Percentiles rank a stretch among this genome's conserved stretches.
Evolutionary conservation across 2,797 vertebrate species (phyloP).

Genomic region (Syngnathus rostellatus): DNA sequence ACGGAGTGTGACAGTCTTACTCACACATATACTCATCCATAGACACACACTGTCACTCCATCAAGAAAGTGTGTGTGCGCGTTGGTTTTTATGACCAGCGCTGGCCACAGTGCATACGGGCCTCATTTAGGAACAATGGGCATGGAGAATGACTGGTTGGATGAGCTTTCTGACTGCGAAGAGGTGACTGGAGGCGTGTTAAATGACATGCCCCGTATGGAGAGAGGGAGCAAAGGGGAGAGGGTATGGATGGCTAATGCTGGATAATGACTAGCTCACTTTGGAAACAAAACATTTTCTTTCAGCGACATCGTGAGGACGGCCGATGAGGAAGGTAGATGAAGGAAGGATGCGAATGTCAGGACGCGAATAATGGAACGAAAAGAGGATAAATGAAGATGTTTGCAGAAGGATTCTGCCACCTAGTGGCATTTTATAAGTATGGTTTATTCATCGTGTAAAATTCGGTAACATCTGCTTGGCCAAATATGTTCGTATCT

Average conservation of each 20-base stretch:
- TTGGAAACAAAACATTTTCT: conserved; percentile 23
- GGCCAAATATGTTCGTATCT: not conserved
- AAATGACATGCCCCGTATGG: conserved; percentile 63
- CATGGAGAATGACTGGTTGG: conserved; percentile 57
- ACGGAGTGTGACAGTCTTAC: conserved; percentile 22
- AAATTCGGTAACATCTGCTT: not conserved
- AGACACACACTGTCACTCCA: conserved; percentile 13
- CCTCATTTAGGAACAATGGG: conserved; percentile 66
- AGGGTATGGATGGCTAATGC: conserved; percentile 22
- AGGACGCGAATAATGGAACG: not conserved
- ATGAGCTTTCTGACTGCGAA: conserved; percentile 61
- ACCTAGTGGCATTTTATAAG: not conserved
- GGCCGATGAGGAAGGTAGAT: conserved; percentile 1
- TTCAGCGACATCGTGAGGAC: not conserved
- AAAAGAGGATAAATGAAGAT: not conserved
- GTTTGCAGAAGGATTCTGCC: not conserved
- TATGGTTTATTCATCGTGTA: not conserved
- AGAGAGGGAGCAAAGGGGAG: conserved; percentile 36
- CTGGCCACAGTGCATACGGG: conserved; percentile 63
- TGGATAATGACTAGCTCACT: conserved; percentile 24
- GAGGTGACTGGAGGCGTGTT: conserved; percentile 63
- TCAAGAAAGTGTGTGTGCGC: conserved; percentile 14
- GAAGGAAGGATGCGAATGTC: conserved; percentile 2
- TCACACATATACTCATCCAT: conserved; percentile 26
- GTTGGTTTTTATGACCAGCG: conserved; percentile 53